These are phyloP conservation scores for Holothuria leucospilota DNA, from an alignment of 53 echinoderm and acorn worm genomes.

Conservation along the genomic window DNA sequence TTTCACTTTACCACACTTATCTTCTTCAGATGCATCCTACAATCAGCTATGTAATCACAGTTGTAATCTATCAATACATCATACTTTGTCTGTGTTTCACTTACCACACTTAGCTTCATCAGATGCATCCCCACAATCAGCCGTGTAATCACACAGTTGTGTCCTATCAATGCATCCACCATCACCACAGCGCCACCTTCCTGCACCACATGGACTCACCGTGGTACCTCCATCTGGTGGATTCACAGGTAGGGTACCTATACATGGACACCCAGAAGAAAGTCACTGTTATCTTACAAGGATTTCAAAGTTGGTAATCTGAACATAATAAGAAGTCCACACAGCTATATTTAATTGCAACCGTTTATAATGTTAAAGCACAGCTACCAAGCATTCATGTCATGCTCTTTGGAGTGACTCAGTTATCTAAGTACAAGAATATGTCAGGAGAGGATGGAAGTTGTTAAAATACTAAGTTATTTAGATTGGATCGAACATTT, in stretches of 20 bases:
- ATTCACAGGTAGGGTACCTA: constrained; percentile 58
- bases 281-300: not conserved
- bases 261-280: not conserved
- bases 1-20: not conserved
- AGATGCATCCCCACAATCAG: constrained; percentile 65
- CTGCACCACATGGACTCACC: constrained; percentile 76
- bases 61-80: no score
- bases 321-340: not conserved
- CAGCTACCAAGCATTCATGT: not conserved
- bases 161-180: constrained; percentile 70
- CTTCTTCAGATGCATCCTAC: constrained; percentile 75
- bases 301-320: not conserved
- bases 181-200: constrained; percentile 80
- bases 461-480: no score
- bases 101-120: constrained; percentile 85
- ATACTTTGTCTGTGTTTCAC: not conserved
- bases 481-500: no score
- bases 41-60: constrained; percentile 46
- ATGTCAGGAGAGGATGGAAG: no score
- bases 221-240: constrained; percentile 71
- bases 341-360: not conserved
- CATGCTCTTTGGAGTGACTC: no score
- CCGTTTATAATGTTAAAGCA: not conserved
- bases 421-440: no score
- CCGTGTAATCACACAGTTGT: constrained; percentile 74